Base-by-base conservation (phyloP, 2,888 invertebrate genomes). In the Oxystoma pomonae region DNA sequence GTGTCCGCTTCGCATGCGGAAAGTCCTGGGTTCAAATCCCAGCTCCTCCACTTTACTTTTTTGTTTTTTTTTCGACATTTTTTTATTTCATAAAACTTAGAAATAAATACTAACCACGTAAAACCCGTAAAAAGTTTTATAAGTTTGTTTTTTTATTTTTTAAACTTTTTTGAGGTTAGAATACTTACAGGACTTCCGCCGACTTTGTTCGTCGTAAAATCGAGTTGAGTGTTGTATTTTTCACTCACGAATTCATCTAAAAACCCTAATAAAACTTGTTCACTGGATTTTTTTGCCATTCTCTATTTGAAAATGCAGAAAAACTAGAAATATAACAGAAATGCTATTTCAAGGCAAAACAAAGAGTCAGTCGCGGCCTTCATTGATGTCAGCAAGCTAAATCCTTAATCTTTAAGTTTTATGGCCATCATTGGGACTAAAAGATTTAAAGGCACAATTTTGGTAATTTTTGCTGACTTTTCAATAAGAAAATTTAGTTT, bases 181-280 rank as follows among this genome's bases (percentile, higher is more conserved):
- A 9, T 68, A 85, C 87, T 86, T 82, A 90, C 90, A 66, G 90
- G 88, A 70, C 82, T 81, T 67, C 93, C 94, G 70, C 94, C 93
- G 68, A 93, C 87, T 87, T 94, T 94, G 79, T 92, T 93, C 22
- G 89, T 86, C 35, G 86, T 86, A 76, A 87, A 91, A 78, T 87
- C 88, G 35, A 90, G 79, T 62, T 84, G 77, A 16, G 82, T 81
- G 71, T 85, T 84, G 78, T 89, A 84, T 78, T 90, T 91, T 55
- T 91, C 90, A 63, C 83, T 83, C 66, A 93, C 85, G 61, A 82
- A 80, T 79, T 93, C 93, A 77, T 93, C 93, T 76, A 91, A 90
- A 73, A 87, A 92, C 49, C 92, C 93, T 73, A 93, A 81, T 76
- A 90, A 87, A 61, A 91, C 85, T 50, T 49, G 12, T 76, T 84